A percentile compares a stretch with the other conserved stretches of the same genome.
Conservation (phyloP, 2,797 vertebrate genomes). For the Siniperca obscura region DNA sequence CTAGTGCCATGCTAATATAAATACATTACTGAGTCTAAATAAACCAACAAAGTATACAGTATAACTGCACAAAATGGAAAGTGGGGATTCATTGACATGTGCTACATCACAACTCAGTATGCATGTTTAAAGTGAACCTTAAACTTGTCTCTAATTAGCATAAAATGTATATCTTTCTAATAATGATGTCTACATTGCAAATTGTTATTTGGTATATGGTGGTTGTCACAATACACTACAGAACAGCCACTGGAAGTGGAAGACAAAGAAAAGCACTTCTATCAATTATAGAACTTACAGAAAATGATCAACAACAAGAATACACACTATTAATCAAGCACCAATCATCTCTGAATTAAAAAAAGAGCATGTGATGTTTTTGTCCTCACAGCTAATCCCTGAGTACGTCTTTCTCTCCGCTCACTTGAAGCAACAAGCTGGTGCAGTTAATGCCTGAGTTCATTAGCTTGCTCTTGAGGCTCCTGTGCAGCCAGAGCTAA, state of each 20-base stretch:
- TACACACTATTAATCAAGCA: background rate
- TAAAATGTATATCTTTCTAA: background rate
- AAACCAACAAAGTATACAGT: background rate
- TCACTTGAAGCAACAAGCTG: conserved; percentile 23
- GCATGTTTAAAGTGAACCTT: background rate
- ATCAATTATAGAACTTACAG: background rate
- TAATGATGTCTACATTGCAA: too few species aligned
- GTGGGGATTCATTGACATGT: background rate
- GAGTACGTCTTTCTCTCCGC: background rate
- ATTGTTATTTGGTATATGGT: too few species aligned
- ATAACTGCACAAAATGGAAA: background rate
- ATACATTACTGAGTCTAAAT: background rate
- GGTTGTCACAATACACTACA: background rate
- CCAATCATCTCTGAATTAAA: conserved; percentile 4
- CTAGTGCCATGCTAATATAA: background rate
- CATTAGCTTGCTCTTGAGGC: conserved; percentile 51
- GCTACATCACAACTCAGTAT: too few species aligned
- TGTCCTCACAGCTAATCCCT: background rate
- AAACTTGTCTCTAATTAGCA: background rate
- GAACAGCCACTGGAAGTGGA: background rate
- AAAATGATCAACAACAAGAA: background rate
- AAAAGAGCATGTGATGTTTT: conserved; percentile 15
- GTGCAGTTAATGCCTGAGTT: conserved; percentile 50
- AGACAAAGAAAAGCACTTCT: background rate
- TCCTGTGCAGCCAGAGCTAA: conserved; percentile 14